Evolutionary conservation across 2,888 invertebrate genomes (phyloP).

Genomic region (Phania funesta): DNA sequence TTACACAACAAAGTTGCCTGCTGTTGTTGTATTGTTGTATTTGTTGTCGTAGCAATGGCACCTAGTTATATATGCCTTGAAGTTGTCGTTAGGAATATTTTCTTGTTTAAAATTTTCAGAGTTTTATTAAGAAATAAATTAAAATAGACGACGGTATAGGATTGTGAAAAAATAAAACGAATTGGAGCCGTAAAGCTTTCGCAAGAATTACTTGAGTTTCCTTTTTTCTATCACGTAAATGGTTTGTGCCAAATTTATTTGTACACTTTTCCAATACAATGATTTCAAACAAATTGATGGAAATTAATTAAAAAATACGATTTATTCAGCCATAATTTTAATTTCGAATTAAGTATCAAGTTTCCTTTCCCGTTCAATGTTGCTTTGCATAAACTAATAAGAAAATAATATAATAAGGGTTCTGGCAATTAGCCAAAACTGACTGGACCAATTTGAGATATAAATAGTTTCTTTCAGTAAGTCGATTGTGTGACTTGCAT

Average conservation of each 20-base stretch:
- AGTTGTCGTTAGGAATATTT: slow-evolving; percentile 24
- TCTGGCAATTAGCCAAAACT: too few relatives aligned
- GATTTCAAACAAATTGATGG: slow-evolving; percentile 25
- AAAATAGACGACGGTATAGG: background rate
- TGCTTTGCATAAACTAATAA: too few relatives aligned
- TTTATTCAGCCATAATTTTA: slow-evolving; percentile 25
- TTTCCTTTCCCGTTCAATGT: too few relatives aligned
- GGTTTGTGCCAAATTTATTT: slow-evolving; percentile 63
- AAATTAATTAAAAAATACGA: background rate
- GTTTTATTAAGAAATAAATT: background rate
- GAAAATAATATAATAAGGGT: too few relatives aligned
- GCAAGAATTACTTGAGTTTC: slow-evolving; percentile 42
- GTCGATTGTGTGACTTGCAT: too few relatives aligned
- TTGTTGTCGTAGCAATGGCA: too few relatives aligned
- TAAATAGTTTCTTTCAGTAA: too few relatives aligned
- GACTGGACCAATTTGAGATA: too few relatives aligned
- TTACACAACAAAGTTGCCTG: too few relatives aligned
- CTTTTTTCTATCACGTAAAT: slow-evolving; percentile 14
- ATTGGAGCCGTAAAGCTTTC: slow-evolving; percentile 51
- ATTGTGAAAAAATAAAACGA: slow-evolving; percentile 15
- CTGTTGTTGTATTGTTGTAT: too few relatives aligned
- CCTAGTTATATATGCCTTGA: too few relatives aligned
- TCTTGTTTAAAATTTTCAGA: slow-evolving; percentile 38
- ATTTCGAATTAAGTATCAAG: slow-evolving; percentile 28
- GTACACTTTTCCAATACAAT: slow-evolving; percentile 58